Evolutionary conservation across 64 coral and sea anemone genomes (phyloP), one percentile per base, ranked within the genome.

Genomic region (Porites lutea): DNA sequence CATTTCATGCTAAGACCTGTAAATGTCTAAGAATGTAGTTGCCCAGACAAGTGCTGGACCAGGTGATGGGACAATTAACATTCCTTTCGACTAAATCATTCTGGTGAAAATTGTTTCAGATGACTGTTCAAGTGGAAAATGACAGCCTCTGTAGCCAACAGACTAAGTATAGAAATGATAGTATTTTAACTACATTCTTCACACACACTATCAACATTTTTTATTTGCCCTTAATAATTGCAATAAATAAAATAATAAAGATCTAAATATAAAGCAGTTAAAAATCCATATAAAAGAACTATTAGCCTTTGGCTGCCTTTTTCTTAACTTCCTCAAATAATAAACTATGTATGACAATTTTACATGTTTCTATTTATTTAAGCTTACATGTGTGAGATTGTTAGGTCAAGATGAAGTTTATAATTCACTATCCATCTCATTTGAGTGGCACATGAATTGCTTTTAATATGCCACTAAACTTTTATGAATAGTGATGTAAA

Each of bases 91-190:
- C 75, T 54, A 55, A 20, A 16, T 54, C 18, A 23, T 69, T n/a
- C 46, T 15, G 2, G 9, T 51, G 2, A 22, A 55, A 5, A 21
- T 20, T 5, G 47, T 78, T 80, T 15, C 51, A 62, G 53, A 60
- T 60, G 53, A 61, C 55, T 80, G 22, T 53, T 80, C 54, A 16
- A 59, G 53, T 21, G 20, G 2, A 70, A 70, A 59, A 59, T 43
- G 16, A 15, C 60, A 60, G 1, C 77, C 7, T 13, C 52, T 60
- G 61, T 15, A 80, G 61, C 9, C 2, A 75, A 15, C 2, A 15
- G 15, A 37, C 47, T 76, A 80, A 44, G 15, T 59, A 61, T 60
- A 78, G 57, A 78, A 19, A 49, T 78, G 50, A 78, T 78, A 23
- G 18, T 48, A 4, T 15, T 48, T 74, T 5, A 55, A 57, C 75